Evolutionary conservation across 1,140 invertebrate species (phyloP), one percentile per base, ranked within the genome.

Genomic region (Ephestia elutella): DNA sequence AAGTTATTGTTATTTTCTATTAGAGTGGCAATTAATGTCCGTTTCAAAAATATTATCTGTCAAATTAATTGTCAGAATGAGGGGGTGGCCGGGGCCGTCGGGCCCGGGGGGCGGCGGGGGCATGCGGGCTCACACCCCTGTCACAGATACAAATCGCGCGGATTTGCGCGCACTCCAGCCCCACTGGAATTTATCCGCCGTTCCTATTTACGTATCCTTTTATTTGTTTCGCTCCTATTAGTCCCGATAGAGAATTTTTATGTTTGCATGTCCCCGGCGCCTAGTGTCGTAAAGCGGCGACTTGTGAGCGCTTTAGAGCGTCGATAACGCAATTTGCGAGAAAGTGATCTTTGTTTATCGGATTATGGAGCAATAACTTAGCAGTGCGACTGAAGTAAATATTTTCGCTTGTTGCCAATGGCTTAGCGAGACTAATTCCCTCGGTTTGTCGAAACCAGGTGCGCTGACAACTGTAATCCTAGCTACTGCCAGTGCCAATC

Each of bases 211-310:
- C 85, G 85, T 86, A 87, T 86, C 82, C 77, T 87, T 87, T 87
- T 87, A 87, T 87, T 87, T 86, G 85, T 87, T 86, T 82, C 79
- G 65, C 73, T 87, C 79, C 85, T 87, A 86, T 86, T 87, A 87
- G 85, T 86, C 80, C 75, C 83, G 79, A 87, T 87, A 87, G 83
- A 87, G 83, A 87, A 87, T 87, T 87, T 86, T 87, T 87, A 87
- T 87, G 85, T 86, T 81, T 84, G 82, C 80, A 80, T 81, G 80
- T 74, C 74, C 73, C 71, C 74, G 82, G 53, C 81, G 81, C 72
- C 79, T 80, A 69, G 69, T 74, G 69, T 87, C 85, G 83, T 87
- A 87, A 87, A 87, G 83, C 71, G 85, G 68, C 82, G 83, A 83
- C 74, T 81, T 71, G 76, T 71, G 78, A 84, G 78, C 82, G 62